Evolutionary conservation across 1,140 invertebrate species (phyloP).

Genomic region (Anastrepha obliqua): DNA sequence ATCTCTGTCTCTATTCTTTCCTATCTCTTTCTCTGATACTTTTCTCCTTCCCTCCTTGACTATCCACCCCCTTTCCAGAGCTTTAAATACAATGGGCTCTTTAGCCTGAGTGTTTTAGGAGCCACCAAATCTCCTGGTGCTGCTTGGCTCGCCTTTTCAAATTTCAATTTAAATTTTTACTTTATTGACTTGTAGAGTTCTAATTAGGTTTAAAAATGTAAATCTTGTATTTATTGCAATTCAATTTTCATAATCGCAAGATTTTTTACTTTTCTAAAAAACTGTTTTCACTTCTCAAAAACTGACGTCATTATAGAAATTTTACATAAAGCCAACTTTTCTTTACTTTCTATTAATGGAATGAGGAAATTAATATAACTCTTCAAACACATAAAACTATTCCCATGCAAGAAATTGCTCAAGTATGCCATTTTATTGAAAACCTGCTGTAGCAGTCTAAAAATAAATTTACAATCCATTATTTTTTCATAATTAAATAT

Average conservation of each 20-base stretch:
- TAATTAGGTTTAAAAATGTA: no score
- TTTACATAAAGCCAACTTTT: background rate
- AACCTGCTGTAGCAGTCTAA: conserved; percentile 13
- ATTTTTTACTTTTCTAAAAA: background rate
- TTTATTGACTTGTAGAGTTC: no score
- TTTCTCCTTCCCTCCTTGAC: no score
- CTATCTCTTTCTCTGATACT: no score
- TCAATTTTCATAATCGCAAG: background rate
- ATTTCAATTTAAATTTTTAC: no score
- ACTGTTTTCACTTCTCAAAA: conserved; percentile 3
- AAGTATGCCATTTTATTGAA: conserved; percentile 4
- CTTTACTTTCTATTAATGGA: background rate
- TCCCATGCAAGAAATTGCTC: background rate
- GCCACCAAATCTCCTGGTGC: no score
- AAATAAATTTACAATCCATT: conserved; percentile 26
- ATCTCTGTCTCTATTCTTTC: no score
- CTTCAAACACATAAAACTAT: background rate
- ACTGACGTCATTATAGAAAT: background rate
- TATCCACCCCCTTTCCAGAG: no score
- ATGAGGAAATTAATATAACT: background rate
- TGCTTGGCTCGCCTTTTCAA: no score
- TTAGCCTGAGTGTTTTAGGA: no score
- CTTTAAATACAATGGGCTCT: no score
- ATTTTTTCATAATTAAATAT: conserved; percentile 50
- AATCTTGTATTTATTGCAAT: background rate